Evolutionary conservation across 1,140 invertebrate species (phyloP), one percentile per base, ranked within the genome.

Genomic region (Lutraria rhynchaena): DNA sequence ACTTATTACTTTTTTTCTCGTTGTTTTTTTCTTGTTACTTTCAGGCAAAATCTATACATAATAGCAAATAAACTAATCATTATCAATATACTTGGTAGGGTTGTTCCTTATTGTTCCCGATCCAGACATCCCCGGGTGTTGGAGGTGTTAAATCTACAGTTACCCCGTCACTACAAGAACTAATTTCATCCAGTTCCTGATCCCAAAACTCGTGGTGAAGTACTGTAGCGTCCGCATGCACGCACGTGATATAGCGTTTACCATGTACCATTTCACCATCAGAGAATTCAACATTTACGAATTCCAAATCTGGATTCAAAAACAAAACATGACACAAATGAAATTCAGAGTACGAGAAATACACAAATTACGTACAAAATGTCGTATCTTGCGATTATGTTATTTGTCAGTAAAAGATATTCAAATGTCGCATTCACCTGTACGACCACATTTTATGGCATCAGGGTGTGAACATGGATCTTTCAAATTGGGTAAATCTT

Each of bases 131-230:
- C 15, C 82, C 87, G n/a, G 76, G 41, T 4, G 29, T 44, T 13
- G 88, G 88, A 27, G 81, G 70, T n/a, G 87, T 87, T 33, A 84
- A 22, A 60, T 89, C 87, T 24, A 89, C 80, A n/a, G 84, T 85
- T 11, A 89, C 60, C 17, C 87, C 87, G 69, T 89, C 86, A 75
- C 84, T 85, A 57, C 88, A 89, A 4, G 49, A 73, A 24, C 51
- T 82, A 0, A 87, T 51, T 55, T 83, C 82, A 27, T 19, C n/a
- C 1, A 88, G 63, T 1, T 69, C 15, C 22, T 85, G 67, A 27
- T 53, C 67, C 84, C 84, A 88, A n/a, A 83, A 81, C 58, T 88
- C 87, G 67, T 78, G 70, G 0, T 69, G 19, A 1, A 84, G 46
- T n/a, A 35, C 33, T 9, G 75, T 82, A 0, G 37, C 63, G 1